These are phyloP conservation scores for Musca domestica DNA, from an alignment of 1,140 invertebrate genomes.

Conservation along the genomic window DNA sequence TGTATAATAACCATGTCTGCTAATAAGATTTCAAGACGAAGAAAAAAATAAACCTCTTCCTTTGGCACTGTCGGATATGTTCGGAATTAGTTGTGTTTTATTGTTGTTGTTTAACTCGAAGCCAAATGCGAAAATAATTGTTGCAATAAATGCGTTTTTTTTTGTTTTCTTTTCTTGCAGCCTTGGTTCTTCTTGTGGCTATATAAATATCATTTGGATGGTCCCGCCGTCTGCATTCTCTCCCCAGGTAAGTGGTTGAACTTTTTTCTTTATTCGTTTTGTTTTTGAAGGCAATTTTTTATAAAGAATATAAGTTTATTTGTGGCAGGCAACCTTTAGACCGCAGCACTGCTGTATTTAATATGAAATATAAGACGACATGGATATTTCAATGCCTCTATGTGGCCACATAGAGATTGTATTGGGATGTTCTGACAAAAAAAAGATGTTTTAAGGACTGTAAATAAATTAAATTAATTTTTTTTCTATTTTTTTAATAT, in stretches of 20 bases:
- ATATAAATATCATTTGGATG: background rate
- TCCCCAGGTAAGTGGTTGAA: background rate
- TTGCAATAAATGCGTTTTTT: conserved; percentile 23
- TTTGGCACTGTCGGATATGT: too few relatives aligned
- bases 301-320: background rate
- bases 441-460: too few relatives aligned
- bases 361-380: background rate
- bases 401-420: background rate
- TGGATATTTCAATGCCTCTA: background rate
- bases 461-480: too few relatives aligned
- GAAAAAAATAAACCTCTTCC: background rate
- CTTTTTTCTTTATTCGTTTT: background rate
- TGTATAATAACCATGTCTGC: conserved; percentile 1
- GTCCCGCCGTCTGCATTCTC: background rate
- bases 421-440: too few relatives aligned
- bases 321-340: too few relatives aligned
- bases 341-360: background rate
- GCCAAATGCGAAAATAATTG: conserved; percentile 32
- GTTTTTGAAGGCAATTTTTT: background rate
- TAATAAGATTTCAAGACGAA: background rate
- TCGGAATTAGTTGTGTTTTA: background rate
- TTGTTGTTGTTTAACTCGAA: conserved; percentile 23
- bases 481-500: too few relatives aligned
- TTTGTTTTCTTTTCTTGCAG: background rate
- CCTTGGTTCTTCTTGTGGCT: background rate